Conservation (phyloP, 2,113 vertebrate species). For the Bos javanicus region DNA sequence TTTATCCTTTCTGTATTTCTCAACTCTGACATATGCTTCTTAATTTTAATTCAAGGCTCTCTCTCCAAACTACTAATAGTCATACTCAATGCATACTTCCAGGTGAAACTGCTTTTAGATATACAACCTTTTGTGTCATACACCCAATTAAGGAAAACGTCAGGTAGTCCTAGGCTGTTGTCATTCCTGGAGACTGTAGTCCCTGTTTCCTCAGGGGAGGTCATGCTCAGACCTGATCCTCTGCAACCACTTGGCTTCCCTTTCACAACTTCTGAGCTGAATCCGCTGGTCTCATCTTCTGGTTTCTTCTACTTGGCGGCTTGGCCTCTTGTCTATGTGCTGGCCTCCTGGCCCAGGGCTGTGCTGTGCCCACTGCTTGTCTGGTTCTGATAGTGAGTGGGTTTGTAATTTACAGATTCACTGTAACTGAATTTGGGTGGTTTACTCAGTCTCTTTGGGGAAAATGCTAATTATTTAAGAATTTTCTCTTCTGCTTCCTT, state of each 20-base stretch:
- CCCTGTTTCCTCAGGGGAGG: not conserved
- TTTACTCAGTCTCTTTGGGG: not conserved
- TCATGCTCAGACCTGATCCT: not conserved
- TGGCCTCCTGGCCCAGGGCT: not conserved
- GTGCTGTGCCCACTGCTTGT: not conserved
- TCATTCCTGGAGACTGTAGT: not conserved
- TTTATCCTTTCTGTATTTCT: not conserved
- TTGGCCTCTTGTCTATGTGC: not conserved
- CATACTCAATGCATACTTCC: not conserved
- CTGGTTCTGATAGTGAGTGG: not conserved
- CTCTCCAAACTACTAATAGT: not conserved
- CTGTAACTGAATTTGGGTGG: not conserved
- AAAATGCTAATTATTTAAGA: constrained; percentile 16
- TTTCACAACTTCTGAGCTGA: not conserved
- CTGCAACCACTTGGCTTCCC: not conserved
- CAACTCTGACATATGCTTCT: not conserved
- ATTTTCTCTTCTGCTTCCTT: not conserved
- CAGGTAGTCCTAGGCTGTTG: not conserved
- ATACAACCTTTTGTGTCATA: not conserved
- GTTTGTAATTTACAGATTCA: not conserved
- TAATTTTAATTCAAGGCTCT: not conserved
- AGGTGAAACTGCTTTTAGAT: not conserved
- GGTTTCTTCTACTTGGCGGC: not conserved
- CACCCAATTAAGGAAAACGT: not conserved
- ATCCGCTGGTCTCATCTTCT: not conserved